Evolutionary conservation across 2,797 vertebrate species (phyloP).

Genomic region (Pangasius sanitwongsei): DNA sequence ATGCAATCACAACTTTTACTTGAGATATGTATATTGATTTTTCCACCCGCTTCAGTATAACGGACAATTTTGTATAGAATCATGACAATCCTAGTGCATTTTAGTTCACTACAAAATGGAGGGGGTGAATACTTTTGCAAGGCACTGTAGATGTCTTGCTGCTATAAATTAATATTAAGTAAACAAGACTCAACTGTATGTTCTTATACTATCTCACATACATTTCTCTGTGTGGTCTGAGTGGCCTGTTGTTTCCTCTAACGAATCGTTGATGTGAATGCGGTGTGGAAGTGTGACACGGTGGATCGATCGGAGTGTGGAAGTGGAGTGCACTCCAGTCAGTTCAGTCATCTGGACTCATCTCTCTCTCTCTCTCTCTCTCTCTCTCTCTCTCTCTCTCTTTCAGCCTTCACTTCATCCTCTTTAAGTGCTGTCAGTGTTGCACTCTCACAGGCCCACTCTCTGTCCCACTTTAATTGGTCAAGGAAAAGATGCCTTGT

Average conservation of each 20-base stretch:
- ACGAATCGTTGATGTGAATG: not conserved
- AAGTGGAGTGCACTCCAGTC: constrained; percentile 17
- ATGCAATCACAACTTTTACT: not conserved
- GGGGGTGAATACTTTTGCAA: not conserved
- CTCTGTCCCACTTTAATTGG: constrained; percentile 71
- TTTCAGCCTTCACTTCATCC: constrained; percentile 58
- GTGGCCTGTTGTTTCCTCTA: not conserved
- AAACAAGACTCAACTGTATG: not conserved
- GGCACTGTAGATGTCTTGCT: too few relatives aligned
- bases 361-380: not conserved
- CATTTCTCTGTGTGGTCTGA: not conserved
- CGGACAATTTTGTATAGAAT: not conserved
- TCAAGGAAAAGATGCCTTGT: constrained; percentile 74
- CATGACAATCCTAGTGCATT: not conserved
- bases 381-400: not conserved
- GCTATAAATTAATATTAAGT: not conserved
- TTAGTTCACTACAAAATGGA: not conserved
- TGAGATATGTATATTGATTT: too few relatives aligned
- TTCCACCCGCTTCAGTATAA: not conserved
- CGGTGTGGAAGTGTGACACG: not conserved
- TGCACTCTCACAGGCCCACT: constrained; percentile 66
- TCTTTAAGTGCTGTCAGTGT: constrained; percentile 74
- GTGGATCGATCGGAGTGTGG: not conserved
- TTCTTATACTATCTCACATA: too few relatives aligned
- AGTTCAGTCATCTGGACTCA: not conserved